A percentile compares a stretch with the other conserved stretches of the same genome.
phyloP scores from a whole-genome alignment of 2,888 invertebrate species.

The Lithophane semibrunnea region DNA sequence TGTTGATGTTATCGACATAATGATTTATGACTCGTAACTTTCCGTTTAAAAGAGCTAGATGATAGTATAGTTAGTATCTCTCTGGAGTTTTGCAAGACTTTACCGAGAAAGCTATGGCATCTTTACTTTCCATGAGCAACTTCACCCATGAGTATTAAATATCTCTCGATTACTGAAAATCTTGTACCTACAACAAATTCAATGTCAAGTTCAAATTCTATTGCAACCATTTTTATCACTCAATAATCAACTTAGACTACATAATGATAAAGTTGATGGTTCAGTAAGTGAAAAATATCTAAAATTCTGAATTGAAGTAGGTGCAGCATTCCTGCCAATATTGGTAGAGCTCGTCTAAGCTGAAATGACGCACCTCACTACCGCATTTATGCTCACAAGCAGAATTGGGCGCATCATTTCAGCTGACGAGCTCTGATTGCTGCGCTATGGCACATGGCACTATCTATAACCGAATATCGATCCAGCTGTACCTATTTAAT shows the following conservation, averaged over 20 bases:
- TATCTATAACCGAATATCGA: not conserved
- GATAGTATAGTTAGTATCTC: not conserved
- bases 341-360: not conserved
- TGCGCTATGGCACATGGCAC: no score
- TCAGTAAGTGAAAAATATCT: not conserved
- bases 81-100: not conserved
- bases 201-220: no score
- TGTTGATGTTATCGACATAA: no score
- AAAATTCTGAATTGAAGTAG: not conserved
- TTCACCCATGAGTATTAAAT: not conserved
- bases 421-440: not conserved
- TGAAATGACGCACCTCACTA: no score
- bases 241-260: no score
- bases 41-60: no score
- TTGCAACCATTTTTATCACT: no score
- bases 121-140: no score
- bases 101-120: not conserved
- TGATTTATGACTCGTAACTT: no score
- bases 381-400: no score
- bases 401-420: no score
- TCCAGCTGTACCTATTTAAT: not conserved
- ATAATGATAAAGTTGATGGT: not conserved
- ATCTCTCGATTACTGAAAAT: not conserved
- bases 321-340: not conserved
- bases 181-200: no score